Evolutionary conservation across 2,797 vertebrate species (phyloP).

Genomic region (Aselliscus stoliczkanus): DNA sequence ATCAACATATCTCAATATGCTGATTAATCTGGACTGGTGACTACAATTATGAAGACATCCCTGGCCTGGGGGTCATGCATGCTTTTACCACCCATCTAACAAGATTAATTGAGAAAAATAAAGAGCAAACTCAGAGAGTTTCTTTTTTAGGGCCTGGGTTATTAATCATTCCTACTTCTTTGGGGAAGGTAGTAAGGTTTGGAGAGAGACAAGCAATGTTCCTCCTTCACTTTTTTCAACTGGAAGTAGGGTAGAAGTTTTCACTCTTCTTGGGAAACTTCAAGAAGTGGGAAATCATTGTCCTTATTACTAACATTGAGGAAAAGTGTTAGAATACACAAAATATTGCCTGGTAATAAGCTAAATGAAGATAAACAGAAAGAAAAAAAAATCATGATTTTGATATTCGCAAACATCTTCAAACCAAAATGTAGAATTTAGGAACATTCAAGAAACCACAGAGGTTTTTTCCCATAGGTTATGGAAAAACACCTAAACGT

Average conservation of each 20-base stretch:
- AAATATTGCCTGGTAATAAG: not conserved
- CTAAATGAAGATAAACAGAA: not conserved
- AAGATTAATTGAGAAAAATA: not conserved
- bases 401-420: not conserved
- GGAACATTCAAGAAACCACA: not conserved
- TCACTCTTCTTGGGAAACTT: not conserved
- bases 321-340: not conserved
- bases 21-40: not conserved
- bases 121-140: not conserved
- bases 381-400: not conserved
- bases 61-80: not conserved
- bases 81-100: not conserved
- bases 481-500: not conserved
- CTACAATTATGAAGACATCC: not conserved
- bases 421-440: not conserved
- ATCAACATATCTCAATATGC: not conserved
- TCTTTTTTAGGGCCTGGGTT: not conserved
- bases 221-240: not conserved
- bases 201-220: not conserved
- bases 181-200: not conserved
- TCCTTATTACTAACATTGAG: not conserved
- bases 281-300: not conserved
- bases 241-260: not conserved
- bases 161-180: not conserved
- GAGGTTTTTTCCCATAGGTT: not conserved